These are phyloP conservation scores for Uropetala carovei DNA, from an alignment of 2,888 invertebrate species.

Conservation along the genomic window DNA sequence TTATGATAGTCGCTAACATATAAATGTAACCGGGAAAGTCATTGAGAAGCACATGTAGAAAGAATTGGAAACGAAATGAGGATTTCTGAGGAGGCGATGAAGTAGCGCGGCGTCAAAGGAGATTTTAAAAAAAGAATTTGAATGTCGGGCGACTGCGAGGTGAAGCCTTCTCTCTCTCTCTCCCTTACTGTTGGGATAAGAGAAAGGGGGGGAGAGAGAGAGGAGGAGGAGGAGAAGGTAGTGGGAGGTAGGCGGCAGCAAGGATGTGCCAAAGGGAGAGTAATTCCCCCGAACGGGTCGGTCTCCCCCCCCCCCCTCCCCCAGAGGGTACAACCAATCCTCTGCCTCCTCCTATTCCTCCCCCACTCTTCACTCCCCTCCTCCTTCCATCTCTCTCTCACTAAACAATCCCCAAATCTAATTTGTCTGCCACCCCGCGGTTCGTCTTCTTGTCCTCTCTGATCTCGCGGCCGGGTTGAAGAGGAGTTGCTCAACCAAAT, in stretches of 20 bases:
- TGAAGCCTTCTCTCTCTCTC: too few species aligned
- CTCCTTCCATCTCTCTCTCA: background rate
- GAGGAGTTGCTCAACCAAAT: constrained; percentile 46
- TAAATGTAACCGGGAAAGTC: background rate
- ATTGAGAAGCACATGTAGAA: background rate
- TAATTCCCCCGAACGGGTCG: constrained; percentile 9
- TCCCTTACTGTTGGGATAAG: too few species aligned
- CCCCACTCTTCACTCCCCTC: background rate
- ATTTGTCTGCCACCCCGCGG: constrained; percentile 49
- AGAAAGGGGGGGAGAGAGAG: too few species aligned
- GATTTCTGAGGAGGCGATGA: constrained; percentile 4
- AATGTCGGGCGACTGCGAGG: too few species aligned
- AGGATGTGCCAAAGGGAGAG: constrained; percentile 45
- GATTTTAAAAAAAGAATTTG: background rate
- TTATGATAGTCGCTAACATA: background rate
- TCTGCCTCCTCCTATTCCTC: background rate
- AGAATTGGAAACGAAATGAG: constrained; percentile 16
- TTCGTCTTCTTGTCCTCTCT: constrained; percentile 3
- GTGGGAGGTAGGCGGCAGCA: too few species aligned
- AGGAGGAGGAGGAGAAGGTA: too few species aligned
- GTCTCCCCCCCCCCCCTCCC: too few species aligned
- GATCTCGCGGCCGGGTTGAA: constrained; percentile 48
- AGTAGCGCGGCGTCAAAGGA: background rate
- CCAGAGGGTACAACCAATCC: constrained; percentile 11
- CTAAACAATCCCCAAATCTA: constrained; percentile 63